phyloP scores from a whole-genome alignment of 1,140 invertebrate species.

The Varroa destructor region DNA sequence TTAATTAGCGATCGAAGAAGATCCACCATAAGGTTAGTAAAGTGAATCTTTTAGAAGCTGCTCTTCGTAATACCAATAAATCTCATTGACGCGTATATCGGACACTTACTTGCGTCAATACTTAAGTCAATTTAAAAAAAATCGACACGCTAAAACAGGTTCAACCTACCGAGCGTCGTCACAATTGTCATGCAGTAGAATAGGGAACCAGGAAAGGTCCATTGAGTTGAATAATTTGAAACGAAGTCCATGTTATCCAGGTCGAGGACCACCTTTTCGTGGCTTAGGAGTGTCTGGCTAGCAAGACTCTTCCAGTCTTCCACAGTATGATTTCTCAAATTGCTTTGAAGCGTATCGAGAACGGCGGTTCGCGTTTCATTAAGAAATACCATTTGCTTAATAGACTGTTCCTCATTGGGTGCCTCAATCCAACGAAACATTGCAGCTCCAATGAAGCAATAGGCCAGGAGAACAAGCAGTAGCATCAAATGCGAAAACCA shows the following conservation, averaged over 20 bases:
- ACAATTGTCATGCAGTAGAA: conserved; percentile 26
- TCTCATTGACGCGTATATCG: no score
- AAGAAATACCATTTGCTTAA: background rate
- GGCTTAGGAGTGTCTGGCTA: background rate
- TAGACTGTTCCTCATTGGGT: background rate
- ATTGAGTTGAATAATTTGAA: conserved; percentile 6
- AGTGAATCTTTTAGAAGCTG: no score
- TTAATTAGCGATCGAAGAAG: no score
- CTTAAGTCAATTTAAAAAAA: no score
- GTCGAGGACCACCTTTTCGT: conserved; percentile 18
- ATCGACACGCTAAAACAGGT: no score
- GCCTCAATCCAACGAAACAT: conserved; percentile 25
- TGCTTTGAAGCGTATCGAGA: conserved; percentile 2
- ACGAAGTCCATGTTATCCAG: conserved; percentile 19
- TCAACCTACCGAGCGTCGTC: conserved; percentile 23
- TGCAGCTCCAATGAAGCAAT: conserved; percentile 18
- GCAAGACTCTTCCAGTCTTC: conserved; percentile 17
- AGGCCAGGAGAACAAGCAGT: background rate
- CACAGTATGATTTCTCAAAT: conserved; percentile 3
- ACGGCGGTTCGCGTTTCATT: background rate
- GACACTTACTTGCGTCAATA: no score
- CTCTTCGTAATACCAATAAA: no score
- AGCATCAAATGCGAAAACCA: conserved; percentile 26
- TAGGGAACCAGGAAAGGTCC: conserved; percentile 11
- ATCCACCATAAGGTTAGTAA: no score